Conservation (phyloP, 2,113 vertebrate species). For the Vombatus ursinus region DNA sequence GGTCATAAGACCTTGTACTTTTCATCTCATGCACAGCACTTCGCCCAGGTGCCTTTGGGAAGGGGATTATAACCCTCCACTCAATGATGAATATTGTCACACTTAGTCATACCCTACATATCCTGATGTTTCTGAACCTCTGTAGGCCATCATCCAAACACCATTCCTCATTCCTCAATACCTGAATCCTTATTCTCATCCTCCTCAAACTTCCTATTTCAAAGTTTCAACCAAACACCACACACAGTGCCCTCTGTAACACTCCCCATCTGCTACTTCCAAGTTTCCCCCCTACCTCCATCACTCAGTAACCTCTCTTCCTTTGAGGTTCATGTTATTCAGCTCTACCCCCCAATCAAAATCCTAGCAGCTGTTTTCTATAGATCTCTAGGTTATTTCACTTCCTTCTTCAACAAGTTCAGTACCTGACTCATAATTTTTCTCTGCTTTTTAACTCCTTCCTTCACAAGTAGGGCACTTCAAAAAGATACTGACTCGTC, state of each 20-base stretch:
- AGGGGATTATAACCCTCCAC: background rate
- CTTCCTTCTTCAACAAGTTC: background rate
- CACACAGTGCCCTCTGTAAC: background rate
- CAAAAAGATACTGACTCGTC: background rate
- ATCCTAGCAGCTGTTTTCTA: background rate
- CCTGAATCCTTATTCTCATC: background rate
- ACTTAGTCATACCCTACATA: background rate
- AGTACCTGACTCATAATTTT: background rate
- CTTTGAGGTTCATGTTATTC: background rate
- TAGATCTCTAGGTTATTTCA: background rate
- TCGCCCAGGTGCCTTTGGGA: background rate
- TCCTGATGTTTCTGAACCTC: background rate
- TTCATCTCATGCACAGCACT: background rate
- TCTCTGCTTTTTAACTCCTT: background rate
- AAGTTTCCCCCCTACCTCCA: background rate
- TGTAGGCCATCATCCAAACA: background rate
- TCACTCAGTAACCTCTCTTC: background rate
- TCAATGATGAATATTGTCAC: background rate
- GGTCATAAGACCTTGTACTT: background rate
- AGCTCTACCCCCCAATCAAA: background rate
- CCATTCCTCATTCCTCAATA: background rate
- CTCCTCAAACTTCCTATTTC: background rate
- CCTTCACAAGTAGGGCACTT: background rate
- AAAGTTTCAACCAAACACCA: background rate
- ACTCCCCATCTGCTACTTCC: background rate